Base-by-base conservation (phyloP, 1,140 invertebrate species). In the Helicoverpa zea region DNA sequence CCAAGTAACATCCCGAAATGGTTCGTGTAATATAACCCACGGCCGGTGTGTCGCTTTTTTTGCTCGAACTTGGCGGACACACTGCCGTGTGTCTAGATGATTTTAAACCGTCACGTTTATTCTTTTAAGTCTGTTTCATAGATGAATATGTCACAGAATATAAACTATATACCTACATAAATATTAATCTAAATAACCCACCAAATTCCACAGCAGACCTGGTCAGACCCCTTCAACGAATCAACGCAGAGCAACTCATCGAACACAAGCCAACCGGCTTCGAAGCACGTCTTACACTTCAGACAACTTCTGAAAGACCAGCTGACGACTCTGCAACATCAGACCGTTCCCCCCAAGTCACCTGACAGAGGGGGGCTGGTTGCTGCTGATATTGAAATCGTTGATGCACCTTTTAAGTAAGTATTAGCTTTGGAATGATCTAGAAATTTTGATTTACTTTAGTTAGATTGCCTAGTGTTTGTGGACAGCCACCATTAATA, bases 401-500 rank as follows among this genome's bases (percentile, higher is more conserved):
- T 92, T 2, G 92, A 92, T 4, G 88, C 91, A 0, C 90, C 92
- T 10, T 94, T 91, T 54, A 94, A 92, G 93, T 94, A 35, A 92
- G 93, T 93, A 49, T 7, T 49, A 58, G 16, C 52, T 49, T 35
- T 70, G 54, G 4, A 54, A 59, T 35, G 12, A 0, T 58, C n/a
- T 16, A 58, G 43, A 47, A 47, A 35, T 43, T 10, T 61, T 23
- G 0, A 0, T 23, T 23, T 2, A 23, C 23, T 23, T 23, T 23
- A 1, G 23, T 23, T 23, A 23, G 23, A 23, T n/a, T n/a, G n/a
- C n/a, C 23, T 23, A 23, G 23, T 23, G 0, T 23, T 23, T 23
- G 2, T 0, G 23, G 0, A 23, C 23, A 23, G 23, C 23, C 2
- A 23, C 23, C 23, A 23, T 23, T 23, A 23, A 23, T 23, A 23